Conservation (phyloP, 2,113 vertebrate genomes). For the Crotalus tigris region DNA sequence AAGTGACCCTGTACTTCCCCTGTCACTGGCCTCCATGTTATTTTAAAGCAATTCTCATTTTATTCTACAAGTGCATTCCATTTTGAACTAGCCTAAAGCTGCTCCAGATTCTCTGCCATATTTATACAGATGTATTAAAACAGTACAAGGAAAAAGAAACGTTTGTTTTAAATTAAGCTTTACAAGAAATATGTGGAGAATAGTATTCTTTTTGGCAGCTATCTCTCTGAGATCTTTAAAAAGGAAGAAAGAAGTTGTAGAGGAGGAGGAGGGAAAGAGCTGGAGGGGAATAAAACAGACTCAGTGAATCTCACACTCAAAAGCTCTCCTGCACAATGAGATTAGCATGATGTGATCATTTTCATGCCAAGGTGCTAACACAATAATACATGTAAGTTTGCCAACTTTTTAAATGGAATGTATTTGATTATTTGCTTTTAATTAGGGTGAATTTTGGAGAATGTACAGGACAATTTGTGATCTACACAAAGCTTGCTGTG, state of each 20-base stretch:
- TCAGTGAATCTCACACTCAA: constrained; percentile 63
- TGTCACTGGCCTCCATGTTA: neutral
- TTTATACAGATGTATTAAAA: constrained; percentile 6
- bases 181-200: constrained; percentile 31
- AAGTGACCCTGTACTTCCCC: neutral
- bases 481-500: constrained; percentile 71
- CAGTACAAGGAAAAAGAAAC: neutral
- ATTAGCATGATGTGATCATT: constrained; percentile 73
- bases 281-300: constrained; percentile 33
- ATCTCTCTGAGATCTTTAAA: constrained; percentile 31
- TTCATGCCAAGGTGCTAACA: constrained; percentile 83
- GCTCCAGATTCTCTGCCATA: neutral
- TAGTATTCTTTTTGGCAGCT: neutral
- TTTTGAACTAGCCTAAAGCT: neutral
- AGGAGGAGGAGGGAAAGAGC: constrained; percentile 24
- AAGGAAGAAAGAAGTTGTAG: neutral
- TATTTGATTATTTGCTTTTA: constrained; percentile 87
- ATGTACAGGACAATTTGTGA: constrained; percentile 81
- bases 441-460: constrained; percentile 84
- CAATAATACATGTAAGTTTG: constrained; percentile 80
- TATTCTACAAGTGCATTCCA: neutral
- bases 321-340: constrained; percentile 79
- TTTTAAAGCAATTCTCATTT: neutral
- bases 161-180: neutral
- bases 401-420: constrained; percentile 85